phyloP scores from a whole-genome alignment of 2,113 vertebrate genomes.

The Peromyscus polionotus region DNA sequence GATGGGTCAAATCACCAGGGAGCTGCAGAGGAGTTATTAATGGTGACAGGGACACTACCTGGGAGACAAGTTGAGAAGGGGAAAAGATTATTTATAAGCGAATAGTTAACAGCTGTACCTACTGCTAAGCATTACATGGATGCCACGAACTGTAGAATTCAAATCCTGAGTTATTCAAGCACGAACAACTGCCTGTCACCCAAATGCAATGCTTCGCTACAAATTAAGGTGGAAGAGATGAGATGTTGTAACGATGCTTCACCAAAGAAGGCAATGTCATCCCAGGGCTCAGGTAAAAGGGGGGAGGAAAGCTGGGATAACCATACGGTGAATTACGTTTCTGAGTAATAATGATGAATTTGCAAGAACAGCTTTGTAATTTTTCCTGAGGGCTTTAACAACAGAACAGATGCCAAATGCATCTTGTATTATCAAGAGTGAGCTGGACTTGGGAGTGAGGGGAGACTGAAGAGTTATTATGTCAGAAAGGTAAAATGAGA shows the following conservation, averaged over 20 bases:
- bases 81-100: constrained; percentile 92
- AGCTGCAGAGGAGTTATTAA: constrained; percentile 91
- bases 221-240: constrained; percentile 89
- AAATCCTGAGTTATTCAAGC: constrained; percentile 92
- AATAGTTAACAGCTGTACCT: constrained; percentile 93
- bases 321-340: constrained; percentile 84
- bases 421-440: constrained; percentile 85
- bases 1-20: constrained; percentile 89
- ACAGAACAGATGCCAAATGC: constrained; percentile 88
- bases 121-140: constrained; percentile 93
- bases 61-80: constrained; percentile 92
- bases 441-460: constrained; percentile 65
- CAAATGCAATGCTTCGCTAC: constrained; percentile 88
- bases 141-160: constrained; percentile 93
- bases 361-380: constrained; percentile 88
- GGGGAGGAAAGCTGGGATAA: constrained; percentile 84
- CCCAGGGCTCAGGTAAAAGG: constrained; percentile 82
- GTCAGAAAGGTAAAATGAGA: constrained; percentile 4
- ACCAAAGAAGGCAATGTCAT: constrained; percentile 87
- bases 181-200: constrained; percentile 92
- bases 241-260: constrained; percentile 82
- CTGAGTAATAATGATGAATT: constrained; percentile 88
- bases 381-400: constrained; percentile 87
- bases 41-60: constrained; percentile 94
- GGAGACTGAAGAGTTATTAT: neutral